A percentile compares a stretch with the other conserved stretches of the same genome.
Evolutionary conservation across 1,140 invertebrate genomes (phyloP).

Genomic region (Pararge aegeria): DNA sequence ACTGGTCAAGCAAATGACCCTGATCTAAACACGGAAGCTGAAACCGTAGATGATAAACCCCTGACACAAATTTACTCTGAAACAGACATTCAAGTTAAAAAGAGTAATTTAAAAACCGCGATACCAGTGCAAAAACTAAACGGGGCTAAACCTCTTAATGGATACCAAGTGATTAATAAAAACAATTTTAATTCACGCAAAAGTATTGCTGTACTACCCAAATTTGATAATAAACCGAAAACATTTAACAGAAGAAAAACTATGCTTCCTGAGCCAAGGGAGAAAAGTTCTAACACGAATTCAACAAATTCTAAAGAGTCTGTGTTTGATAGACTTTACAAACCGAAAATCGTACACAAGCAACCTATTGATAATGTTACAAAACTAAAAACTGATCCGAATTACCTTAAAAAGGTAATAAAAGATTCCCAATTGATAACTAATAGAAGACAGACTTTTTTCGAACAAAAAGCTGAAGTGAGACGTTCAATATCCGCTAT

Average conservation of each 20-base stretch:
- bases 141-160: not conserved
- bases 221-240: conserved; percentile 12
- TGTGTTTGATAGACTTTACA: conserved; percentile 68
- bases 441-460: conserved; percentile 51
- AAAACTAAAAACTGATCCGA: conserved; percentile 50
- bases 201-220: conserved; percentile 10
- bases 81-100: not conserved
- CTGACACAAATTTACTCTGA: not conserved
- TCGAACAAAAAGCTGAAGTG: conserved; percentile 41
- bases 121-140: not conserved
- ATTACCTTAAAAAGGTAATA: conserved; percentile 52
- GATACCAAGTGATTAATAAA: not conserved
- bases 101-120: not conserved
- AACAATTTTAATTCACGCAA: conserved; percentile 29
- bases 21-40: not conserved
- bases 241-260: conserved; percentile 34
- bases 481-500: conserved; percentile 74
- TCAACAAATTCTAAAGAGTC: conserved; percentile 32
- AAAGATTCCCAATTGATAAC: conserved; percentile 43
- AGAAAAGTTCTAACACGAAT: conserved; percentile 2
- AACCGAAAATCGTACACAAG: conserved; percentile 53
- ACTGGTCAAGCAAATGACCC: not conserved
- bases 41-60: not conserved
- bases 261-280: conserved; percentile 22
- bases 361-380: conserved; percentile 35